These are phyloP conservation scores for Cinara cedri DNA, from an alignment of 2,888 invertebrate genomes.

Conservation along the genomic window DNA sequence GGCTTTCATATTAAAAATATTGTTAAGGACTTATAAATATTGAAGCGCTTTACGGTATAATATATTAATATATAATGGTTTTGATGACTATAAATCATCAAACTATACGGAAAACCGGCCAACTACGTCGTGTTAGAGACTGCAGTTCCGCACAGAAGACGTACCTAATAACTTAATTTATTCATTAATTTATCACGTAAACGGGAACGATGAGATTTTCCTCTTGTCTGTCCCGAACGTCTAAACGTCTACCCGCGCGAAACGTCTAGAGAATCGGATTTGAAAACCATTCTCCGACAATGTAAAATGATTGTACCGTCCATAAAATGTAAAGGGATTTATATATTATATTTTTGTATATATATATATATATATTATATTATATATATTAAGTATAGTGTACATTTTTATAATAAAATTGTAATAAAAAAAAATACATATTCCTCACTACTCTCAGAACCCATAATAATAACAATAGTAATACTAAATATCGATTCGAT, in stretches of 20 bases:
- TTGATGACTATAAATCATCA: constrained; percentile 33
- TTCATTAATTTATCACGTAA: constrained; percentile 40
- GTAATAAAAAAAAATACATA: too few species aligned
- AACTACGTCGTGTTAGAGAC: constrained; percentile 4
- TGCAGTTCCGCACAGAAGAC: constrained; percentile 13
- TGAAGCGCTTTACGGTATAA: neutral
- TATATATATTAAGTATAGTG: too few species aligned
- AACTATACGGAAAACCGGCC: constrained; percentile 40
- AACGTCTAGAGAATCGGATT: neutral
- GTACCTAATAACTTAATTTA: constrained; percentile 49
- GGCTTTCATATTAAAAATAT: neutral
- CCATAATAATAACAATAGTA: too few species aligned
- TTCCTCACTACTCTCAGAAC: too few species aligned
- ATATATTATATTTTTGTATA: too few species aligned
- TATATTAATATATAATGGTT: too few species aligned
- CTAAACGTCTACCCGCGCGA: neutral
- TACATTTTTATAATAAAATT: too few species aligned
- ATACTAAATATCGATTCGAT: too few species aligned
- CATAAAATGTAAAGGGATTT: too few species aligned
- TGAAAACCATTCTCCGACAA: constrained; percentile 1
- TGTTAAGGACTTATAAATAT: neutral
- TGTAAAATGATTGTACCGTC: neutral
- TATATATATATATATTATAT: too few species aligned
- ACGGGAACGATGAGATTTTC: neutral
- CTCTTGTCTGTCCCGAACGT: neutral